These are phyloP conservation scores for Schrankia costaestrigalis DNA, from an alignment of 2,888 invertebrate species.

Conservation along the genomic window DNA sequence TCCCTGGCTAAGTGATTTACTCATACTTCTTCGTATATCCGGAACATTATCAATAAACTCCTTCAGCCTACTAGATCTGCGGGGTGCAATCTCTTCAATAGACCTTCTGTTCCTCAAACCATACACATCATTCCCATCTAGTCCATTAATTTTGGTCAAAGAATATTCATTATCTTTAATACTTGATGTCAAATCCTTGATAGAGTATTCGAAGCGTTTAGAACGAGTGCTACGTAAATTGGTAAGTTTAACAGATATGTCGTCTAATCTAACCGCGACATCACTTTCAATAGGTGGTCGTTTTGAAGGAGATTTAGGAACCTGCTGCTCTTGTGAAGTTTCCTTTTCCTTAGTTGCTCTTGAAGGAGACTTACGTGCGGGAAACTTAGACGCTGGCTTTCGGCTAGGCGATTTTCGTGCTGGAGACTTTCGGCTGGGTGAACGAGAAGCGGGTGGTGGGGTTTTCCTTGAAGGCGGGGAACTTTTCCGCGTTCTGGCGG, in stretches of 20 bases:
- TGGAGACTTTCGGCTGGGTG: slow-evolving; percentile 72
- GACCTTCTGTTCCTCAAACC: slow-evolving; percentile 53
- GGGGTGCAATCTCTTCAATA: slow-evolving; percentile 53
- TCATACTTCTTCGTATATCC: slow-evolving; percentile 57
- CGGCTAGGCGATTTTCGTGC: slow-evolving; percentile 74
- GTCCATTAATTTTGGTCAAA: slow-evolving; percentile 54
- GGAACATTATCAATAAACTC: slow-evolving; percentile 54
- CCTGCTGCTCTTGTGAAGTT: slow-evolving; percentile 23
- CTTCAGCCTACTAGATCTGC: slow-evolving; percentile 58
- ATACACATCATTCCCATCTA: slow-evolving; percentile 46
- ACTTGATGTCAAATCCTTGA: slow-evolving; percentile 49
- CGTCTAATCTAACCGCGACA: slow-evolving; percentile 45
- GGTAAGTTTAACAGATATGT: slow-evolving; percentile 48
- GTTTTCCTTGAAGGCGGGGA: slow-evolving; percentile 52
- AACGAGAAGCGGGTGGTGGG: slow-evolving; percentile 53
- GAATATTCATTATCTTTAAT: slow-evolving; percentile 37
- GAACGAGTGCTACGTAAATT: slow-evolving; percentile 50
- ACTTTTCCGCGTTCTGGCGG: slow-evolving; percentile 65
- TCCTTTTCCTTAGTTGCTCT: slow-evolving; percentile 56
- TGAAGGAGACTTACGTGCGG: slow-evolving; percentile 69
- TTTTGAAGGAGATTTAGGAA: slow-evolving; percentile 58
- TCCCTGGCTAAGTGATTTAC: slow-evolving; percentile 54
- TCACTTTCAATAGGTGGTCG: slow-evolving; percentile 53
- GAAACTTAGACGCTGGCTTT: slow-evolving; percentile 62
- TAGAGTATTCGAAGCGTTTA: slow-evolving; percentile 58